Conservation (phyloP, 2,888 invertebrate genomes). For the Ametastegia equiseti region DNA sequence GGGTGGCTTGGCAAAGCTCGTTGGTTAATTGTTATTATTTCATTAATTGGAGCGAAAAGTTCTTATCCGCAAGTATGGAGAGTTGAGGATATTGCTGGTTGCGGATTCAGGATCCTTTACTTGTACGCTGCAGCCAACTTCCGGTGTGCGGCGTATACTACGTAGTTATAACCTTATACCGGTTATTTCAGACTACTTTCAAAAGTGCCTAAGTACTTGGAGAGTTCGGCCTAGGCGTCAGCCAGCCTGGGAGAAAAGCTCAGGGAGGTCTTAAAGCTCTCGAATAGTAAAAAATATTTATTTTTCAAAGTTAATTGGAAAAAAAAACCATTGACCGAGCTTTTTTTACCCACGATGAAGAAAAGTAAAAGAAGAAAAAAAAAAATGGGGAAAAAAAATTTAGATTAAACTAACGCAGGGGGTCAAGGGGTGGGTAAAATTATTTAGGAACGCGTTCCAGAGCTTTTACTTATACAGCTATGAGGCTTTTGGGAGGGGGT, state of each 20-base stretch:
- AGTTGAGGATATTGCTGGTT: constrained; percentile 3
- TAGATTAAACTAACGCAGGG: no score
- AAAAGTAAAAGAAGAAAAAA: background rate
- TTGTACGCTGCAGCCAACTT: background rate
- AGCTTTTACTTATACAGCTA: no score
- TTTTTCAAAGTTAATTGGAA: constrained; percentile 24
- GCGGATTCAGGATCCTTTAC: background rate
- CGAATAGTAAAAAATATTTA: background rate
- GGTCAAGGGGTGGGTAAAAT: no score
- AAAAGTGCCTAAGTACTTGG: constrained; percentile 42
- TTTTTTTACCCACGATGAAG: background rate
- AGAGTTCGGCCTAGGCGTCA: background rate
- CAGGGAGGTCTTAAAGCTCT: background rate
- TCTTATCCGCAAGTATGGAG: background rate
- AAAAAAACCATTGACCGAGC: background rate
- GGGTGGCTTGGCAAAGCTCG: no score
- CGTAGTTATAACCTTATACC: background rate
- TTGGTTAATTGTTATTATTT: constrained; percentile 21
- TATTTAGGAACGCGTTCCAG: no score
- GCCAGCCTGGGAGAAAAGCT: background rate
- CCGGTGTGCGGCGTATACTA: constrained; percentile 3
- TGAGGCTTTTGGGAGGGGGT: no score
- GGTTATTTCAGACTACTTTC: constrained; percentile 23
- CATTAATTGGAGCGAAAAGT: constrained; percentile 3
- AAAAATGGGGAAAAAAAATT: background rate